Conservation (phyloP, 2,113 vertebrate species). For the Heloderma charlesbogerti region DNA sequence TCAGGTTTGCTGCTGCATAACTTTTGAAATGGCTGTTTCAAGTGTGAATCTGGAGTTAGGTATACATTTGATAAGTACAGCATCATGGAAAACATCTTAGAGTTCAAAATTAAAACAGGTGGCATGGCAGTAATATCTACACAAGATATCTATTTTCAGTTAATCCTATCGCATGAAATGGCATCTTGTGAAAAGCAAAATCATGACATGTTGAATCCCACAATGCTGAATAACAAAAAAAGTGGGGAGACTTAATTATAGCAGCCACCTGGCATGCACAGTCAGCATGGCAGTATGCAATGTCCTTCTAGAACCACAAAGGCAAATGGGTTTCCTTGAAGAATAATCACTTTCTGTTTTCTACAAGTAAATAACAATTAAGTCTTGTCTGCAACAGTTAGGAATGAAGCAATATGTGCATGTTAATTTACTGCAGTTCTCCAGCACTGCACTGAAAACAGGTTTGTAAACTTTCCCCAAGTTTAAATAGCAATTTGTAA, state of each 20-base stretch:
- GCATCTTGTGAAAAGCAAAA: conserved; percentile 12
- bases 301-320: neutral
- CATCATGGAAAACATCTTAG: conserved; percentile 12
- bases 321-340: neutral
- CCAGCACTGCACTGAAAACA: neutral
- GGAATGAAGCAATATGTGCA: neutral
- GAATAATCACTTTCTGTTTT: neutral
- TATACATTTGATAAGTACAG: neutral
- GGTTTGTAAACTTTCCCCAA: neutral
- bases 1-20: too few relatives aligned
- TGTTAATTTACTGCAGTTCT: neutral
- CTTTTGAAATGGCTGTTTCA: neutral
- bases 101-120: conserved; percentile 21
- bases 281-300: neutral
- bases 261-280: neutral
- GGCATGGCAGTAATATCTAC: neutral
- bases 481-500: neutral
- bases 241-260: conserved; percentile 6
- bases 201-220: neutral
- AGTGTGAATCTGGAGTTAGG: neutral
- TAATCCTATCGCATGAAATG: conserved; percentile 11
- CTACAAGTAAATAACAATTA: neutral
- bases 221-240: neutral
- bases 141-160: conserved; percentile 13
- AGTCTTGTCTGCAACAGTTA: neutral